phyloP scores from a whole-genome alignment of 2,797 vertebrate genomes.

The Halcyon chelicuti region DNA sequence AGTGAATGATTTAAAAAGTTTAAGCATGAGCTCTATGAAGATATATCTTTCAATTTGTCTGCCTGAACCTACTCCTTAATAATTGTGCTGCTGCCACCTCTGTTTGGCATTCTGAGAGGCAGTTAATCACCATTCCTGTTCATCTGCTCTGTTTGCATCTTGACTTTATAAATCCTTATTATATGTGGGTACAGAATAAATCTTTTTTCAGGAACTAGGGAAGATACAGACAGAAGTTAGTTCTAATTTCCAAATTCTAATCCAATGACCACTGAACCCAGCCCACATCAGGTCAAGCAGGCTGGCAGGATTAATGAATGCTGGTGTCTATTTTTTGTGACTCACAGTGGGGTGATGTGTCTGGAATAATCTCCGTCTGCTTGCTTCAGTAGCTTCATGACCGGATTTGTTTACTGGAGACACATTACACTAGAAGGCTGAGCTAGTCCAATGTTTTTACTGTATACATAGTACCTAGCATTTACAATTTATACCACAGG shows the following conservation, averaged over 20 bases:
- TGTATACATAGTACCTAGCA: background rate
- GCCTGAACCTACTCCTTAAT: background rate
- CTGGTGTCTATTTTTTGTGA: conserved; percentile 2
- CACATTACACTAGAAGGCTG: background rate
- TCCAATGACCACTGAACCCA: conserved; percentile 33
- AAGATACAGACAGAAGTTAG: background rate
- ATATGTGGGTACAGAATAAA: background rate
- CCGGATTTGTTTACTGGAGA: background rate
- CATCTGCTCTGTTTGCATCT: background rate
- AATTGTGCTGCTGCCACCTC: background rate
- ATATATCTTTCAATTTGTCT: background rate
- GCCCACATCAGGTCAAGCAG: conserved; percentile 14
- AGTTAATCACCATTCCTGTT: background rate
- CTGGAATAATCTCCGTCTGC: conserved; percentile 9
- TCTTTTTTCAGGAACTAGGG: background rate
- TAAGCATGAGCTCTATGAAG: background rate
- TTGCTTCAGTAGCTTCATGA: background rate
- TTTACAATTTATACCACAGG: background rate
- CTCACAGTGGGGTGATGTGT: background rate
- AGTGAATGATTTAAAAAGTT: background rate
- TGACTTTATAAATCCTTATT: background rate
- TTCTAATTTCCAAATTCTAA: conserved; percentile 4
- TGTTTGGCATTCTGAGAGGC: background rate
- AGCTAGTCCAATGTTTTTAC: background rate
- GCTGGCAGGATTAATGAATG: background rate